These are phyloP conservation scores for Cromileptes altivelis DNA, from an alignment of 2,113 vertebrate species.

Conservation along the genomic window DNA sequence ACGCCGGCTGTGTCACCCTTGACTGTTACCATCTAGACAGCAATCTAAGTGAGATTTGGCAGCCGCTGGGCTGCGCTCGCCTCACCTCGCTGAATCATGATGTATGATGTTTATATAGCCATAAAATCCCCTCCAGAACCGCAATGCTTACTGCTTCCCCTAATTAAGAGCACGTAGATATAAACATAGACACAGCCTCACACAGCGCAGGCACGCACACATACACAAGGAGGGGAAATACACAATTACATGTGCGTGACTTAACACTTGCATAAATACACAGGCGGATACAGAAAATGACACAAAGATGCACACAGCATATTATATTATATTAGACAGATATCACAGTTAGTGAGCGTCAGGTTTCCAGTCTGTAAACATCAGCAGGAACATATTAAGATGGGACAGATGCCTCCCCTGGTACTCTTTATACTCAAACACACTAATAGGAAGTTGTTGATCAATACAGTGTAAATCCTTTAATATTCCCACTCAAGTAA, in stretches of 20 bases:
- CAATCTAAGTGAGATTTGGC: conserved; percentile 69
- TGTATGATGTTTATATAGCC: conserved; percentile 76
- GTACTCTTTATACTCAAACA: conserved; percentile 43
- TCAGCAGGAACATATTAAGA: conserved; percentile 23
- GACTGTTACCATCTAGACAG: conserved; percentile 62
- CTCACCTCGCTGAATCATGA: conserved; percentile 77
- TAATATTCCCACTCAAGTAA: conserved; percentile 25
- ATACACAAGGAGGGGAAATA: background rate
- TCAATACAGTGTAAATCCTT: conserved; percentile 47
- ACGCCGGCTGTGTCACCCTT: conserved; percentile 41
- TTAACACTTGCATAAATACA: conserved; percentile 11
- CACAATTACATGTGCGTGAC: conserved; percentile 3
- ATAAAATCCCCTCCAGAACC: conserved; percentile 73
- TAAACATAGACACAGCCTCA: conserved; percentile 52
- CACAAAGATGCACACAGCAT: background rate
- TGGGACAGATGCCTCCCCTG: conserved; percentile 41
- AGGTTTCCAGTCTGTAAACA: conserved; percentile 47
- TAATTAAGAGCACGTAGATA: conserved; percentile 75
- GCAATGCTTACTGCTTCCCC: conserved; percentile 64
- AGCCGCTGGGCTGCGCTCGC: conserved; percentile 51
- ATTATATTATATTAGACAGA: conserved; percentile 9
- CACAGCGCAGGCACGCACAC: conserved; percentile 15
- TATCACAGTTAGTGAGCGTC: conserved; percentile 18
- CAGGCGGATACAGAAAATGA: conserved; percentile 3
- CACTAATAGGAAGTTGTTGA: conserved; percentile 45